These are phyloP conservation scores for Myotis planiceps DNA, from an alignment of 2,797 vertebrate genomes.

Conservation along the genomic window DNA sequence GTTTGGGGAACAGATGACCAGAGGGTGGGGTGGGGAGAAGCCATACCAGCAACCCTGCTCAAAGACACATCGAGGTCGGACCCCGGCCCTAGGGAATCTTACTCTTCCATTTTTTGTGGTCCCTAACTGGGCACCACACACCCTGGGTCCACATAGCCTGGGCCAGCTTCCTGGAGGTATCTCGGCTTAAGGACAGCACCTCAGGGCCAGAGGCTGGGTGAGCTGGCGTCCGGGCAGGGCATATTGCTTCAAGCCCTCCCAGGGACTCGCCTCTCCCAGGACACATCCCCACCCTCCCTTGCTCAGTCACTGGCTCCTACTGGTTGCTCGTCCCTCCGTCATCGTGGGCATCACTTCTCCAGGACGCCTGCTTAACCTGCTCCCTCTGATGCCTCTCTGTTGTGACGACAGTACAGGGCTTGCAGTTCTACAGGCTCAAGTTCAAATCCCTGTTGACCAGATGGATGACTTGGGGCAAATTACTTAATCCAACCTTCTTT, in stretches of 20 bases:
- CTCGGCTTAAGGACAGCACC: not conserved
- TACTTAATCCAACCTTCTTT: not conserved
- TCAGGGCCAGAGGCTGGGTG: not conserved
- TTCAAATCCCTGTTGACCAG: not conserved
- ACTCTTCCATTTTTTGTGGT: too few species aligned
- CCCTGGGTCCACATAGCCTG: too few species aligned
- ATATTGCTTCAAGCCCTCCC: not conserved
- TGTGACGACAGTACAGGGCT: not conserved
- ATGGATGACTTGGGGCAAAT: not conserved
- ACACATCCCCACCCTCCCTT: not conserved
- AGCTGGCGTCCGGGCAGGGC: not conserved
- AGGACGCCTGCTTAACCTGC: not conserved
- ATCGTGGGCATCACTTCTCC: not conserved
- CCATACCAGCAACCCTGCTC: not conserved
- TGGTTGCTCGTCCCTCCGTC: not conserved
- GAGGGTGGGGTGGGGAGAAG: not conserved
- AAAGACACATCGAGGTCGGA: not conserved
- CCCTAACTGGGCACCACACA: too few species aligned
- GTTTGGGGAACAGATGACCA: not conserved
- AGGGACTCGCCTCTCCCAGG: not conserved
- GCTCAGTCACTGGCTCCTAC: not conserved
- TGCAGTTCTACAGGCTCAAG: not conserved
- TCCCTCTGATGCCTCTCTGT: too few species aligned
- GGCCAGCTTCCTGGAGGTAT: not conserved
- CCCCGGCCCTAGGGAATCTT: not conserved